Evolutionary conservation across 2,113 vertebrate genomes (phyloP).

Genomic region (Microtus montanus): DNA sequence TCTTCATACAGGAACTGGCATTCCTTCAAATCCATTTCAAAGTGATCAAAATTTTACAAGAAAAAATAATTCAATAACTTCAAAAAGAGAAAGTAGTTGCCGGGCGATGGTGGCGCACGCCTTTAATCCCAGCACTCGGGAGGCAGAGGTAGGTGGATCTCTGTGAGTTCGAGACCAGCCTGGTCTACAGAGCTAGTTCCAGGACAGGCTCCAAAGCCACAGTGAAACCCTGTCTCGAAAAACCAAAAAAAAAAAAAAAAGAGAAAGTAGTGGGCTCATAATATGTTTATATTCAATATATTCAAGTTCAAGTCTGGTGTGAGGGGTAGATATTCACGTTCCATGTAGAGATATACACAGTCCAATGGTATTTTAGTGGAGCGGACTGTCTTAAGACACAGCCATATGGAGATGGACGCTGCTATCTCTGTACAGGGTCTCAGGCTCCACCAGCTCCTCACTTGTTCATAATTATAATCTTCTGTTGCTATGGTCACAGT

Average conservation of each 20-base stretch:
- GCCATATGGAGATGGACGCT: background rate
- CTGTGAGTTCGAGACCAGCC: too few species aligned
- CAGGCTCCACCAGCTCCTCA: background rate
- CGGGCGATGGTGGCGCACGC: too few species aligned
- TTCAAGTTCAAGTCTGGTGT: background rate
- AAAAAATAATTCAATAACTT: background rate
- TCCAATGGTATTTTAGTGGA: background rate
- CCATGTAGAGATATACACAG: background rate
- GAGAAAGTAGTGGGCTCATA: background rate
- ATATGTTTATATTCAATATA: background rate
- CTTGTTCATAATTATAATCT: slow-evolving; percentile 14
- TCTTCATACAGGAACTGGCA: background rate
- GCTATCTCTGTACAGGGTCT: background rate
- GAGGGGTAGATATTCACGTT: background rate
- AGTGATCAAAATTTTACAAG: background rate
- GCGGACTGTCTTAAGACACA: background rate
- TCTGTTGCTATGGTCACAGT: slow-evolving; percentile 17
- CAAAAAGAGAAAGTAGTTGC: background rate
- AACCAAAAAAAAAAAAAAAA: too few species aligned
- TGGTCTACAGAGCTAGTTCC: too few species aligned
- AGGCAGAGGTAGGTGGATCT: too few species aligned
- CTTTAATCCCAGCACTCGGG: too few species aligned
- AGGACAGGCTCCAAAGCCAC: too few species aligned
- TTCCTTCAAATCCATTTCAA: background rate
- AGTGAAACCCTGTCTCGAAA: too few species aligned